phyloP scores from a whole-genome alignment of 2,888 invertebrate genomes.

The Drosophila buzzatii region DNA sequence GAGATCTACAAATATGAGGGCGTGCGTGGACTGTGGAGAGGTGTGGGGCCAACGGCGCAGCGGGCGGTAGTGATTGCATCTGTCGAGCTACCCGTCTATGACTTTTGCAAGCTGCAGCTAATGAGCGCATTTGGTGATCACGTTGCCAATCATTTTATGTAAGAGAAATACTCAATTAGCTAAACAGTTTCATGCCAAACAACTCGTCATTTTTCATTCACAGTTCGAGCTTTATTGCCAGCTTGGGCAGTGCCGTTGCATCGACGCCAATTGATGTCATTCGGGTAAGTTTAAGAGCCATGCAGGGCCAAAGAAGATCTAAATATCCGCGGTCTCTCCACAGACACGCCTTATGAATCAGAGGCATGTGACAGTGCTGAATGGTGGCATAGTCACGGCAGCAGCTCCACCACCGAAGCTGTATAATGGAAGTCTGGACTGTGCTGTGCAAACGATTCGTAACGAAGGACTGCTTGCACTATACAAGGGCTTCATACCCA shows the following conservation, averaged over 20 bases:
- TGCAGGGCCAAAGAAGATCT: not conserved
- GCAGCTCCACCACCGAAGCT: slow-evolving; percentile 86
- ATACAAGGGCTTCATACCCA: slow-evolving; percentile 98
- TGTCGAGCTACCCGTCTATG: slow-evolving; percentile 97
- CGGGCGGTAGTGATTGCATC: slow-evolving; percentile 97
- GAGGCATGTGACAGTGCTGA: slow-evolving; percentile 87
- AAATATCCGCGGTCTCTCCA: not conserved
- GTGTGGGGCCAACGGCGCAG: slow-evolving; percentile 96
- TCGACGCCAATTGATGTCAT: slow-evolving; percentile 98
- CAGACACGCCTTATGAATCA: slow-evolving; percentile 98
- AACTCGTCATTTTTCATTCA: slow-evolving; percentile 50
- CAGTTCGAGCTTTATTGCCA: slow-evolving; percentile 95
- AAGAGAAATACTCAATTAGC: slow-evolving; percentile 70
- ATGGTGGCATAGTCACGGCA: slow-evolving; percentile 80
- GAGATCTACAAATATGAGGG: slow-evolving; percentile 95
- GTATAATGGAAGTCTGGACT: slow-evolving; percentile 94
- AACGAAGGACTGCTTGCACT: slow-evolving; percentile 94
- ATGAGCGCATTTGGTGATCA: slow-evolving; percentile 91
- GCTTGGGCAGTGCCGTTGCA: slow-evolving; percentile 96
- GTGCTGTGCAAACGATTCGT: slow-evolving; percentile 92
- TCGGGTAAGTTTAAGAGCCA: slow-evolving; percentile 87
- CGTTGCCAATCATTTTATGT: slow-evolving; percentile 94
- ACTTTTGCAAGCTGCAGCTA: slow-evolving; percentile 93
- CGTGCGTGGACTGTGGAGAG: slow-evolving; percentile 94
- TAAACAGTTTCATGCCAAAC: not conserved